Evolutionary conservation across 1,140 invertebrate species (phyloP), one percentile per base, ranked within the genome.

Genomic region (Littorina saxatilis): DNA sequence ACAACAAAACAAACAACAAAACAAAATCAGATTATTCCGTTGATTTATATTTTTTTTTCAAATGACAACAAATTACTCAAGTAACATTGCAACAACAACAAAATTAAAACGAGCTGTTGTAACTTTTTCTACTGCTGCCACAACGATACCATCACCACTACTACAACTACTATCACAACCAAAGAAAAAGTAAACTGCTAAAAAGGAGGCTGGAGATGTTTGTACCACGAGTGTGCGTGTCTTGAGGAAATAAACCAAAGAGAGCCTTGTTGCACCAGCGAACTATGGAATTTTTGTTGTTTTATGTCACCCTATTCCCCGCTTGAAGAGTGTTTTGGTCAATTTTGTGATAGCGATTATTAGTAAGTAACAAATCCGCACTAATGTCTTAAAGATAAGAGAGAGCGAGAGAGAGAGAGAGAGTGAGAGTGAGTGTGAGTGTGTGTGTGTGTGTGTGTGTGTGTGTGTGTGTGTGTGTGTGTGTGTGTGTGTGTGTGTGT

Each of bases 371-470:
- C 50, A 52, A 11, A 52, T 23, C 11, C 50, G 50, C 50, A 52
- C 50, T 52, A 23, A 52, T 52, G 9, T 52, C 50, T 52, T 23
- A 52, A 11, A 52, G 23, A 11, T 11, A 11, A 23, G 9, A 13
- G 50, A 11, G 50, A 13, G n/a, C n/a, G n/a, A n/a, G n/a, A n/a
- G n/a, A n/a, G n/a, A n/a, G n/a, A n/a, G n/a, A n/a, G n/a, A n/a
- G 50, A 11, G 50, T 52, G 50, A 13, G 50, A 13, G 50, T 52
- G 50, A 13, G 50, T 52, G 50, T 52, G 50, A 13, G 50, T 52
- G 50, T 52, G 50, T 52, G 50, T 52, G 50, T 52, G 50, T 52
- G 50, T 52, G 50, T 52, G 50, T 52, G 50, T 52, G 50, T 52
- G 50, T 52, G 50, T 52, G 50, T 52, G 50, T 52, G 50, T 52